Conservation (phyloP, 2,113 vertebrate genomes). For the Dolichotis patagonum region DNA sequence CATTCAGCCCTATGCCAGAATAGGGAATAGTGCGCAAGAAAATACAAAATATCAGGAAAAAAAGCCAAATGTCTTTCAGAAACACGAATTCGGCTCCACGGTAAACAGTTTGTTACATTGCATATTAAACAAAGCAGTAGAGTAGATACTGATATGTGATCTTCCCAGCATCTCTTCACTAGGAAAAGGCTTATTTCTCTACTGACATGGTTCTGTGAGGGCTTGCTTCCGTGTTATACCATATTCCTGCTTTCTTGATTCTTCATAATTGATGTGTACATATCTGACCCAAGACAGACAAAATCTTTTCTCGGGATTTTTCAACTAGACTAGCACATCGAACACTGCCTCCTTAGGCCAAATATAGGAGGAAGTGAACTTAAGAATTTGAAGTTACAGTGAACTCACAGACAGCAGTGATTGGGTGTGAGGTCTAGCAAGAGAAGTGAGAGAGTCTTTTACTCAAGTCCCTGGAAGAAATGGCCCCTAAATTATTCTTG, state of each 20-base stretch:
- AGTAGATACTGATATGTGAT: neutral
- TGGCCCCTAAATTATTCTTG: neutral
- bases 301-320: neutral
- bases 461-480: neutral
- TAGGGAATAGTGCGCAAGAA: neutral
- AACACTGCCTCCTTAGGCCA: neutral
- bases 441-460: accelerated
- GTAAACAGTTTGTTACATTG: neutral
- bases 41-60: neutral
- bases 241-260: neutral
- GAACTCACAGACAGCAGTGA: neutral
- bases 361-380: neutral
- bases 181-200: neutral
- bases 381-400: neutral
- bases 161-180: neutral
- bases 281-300: neutral
- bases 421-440: neutral
- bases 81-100: neutral
- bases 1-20: neutral
- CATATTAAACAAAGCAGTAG: neutral
- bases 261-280: neutral
- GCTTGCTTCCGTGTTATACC: neutral
- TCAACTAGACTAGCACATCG: neutral
- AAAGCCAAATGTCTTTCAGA: neutral
- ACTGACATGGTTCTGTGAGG: neutral